Evolutionary conservation across 2,888 invertebrate species (phyloP).

Genomic region (Tinea semifulvella): DNA sequence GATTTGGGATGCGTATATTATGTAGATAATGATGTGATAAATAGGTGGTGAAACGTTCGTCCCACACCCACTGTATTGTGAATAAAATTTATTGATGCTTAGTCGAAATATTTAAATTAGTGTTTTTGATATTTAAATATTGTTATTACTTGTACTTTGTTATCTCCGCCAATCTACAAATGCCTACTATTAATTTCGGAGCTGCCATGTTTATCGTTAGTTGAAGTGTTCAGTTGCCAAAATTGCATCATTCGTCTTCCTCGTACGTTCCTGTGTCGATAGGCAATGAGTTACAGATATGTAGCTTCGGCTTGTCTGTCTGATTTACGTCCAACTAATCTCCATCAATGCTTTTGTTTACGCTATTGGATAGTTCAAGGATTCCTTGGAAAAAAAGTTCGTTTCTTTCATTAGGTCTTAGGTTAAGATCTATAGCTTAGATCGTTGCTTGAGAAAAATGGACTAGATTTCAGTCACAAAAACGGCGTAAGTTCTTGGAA

Average conservation of each 20-base stretch:
- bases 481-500: too few species aligned
- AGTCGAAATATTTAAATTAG: slow-evolving; percentile 7
- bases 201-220: slow-evolving; percentile 6
- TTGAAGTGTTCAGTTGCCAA: slow-evolving; percentile 12
- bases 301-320: slow-evolving; percentile 1
- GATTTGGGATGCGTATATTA: too few species aligned
- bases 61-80: too few species aligned
- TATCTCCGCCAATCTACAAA: slow-evolving; percentile 16
- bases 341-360: not conserved
- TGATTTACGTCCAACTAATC: not conserved
- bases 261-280: slow-evolving; percentile 7
- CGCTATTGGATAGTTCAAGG: not conserved
- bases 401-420: slow-evolving; percentile 3
- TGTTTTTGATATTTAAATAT: too few species aligned
- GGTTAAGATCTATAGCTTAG: too few species aligned
- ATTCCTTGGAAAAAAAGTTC: not conserved
- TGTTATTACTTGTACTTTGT: too few species aligned
- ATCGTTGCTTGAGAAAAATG: too few species aligned
- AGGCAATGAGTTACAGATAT: slow-evolving; percentile 11
- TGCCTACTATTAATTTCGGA: slow-evolving; percentile 15
- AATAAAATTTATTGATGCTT: not conserved
- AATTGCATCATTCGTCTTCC: slow-evolving; percentile 15
- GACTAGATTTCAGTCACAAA: too few species aligned
- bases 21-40: too few species aligned
- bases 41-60: too few species aligned